Evolutionary conservation across 2,797 vertebrate species (phyloP), one percentile per base, ranked within the genome.

Genomic region (Oophaga sylvatica): DNA sequence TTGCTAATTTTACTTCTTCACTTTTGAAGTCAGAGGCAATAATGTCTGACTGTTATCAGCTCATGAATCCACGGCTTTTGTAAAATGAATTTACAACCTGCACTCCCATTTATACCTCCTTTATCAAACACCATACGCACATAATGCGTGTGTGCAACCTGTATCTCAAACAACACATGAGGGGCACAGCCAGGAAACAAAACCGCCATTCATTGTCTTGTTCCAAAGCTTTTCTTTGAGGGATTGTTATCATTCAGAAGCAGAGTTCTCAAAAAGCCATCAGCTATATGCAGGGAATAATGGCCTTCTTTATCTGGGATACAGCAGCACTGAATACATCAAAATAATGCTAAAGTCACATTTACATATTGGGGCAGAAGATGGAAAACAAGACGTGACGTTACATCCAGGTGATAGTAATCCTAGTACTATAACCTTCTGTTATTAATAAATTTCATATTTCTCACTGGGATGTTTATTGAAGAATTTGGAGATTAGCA

Each of bases 191-290:
- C 48, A 15, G 62, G 70, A 80, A 67, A 86, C 80, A 89, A 86
- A 89, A 86, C 80, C 29, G 12, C 22, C 48, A 78, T 85, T 86
- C 84, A 89, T 71, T 83, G 80, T 67, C 63, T 41, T 59, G n/a
- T 81, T 85, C n/a, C 81, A 85, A 84, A 82, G 87, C 79, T 81
- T 86, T 59, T 67, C 84, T 71, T 86, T 89, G 84, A 86, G 73
- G 78, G 82, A 83, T 86, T 71, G 88, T 89, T 89, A 89, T 89
- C 88, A 83, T 22, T 53, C 17, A 65, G 73, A 78, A 83, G 76
- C 88, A 89, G 79, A 88, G 63, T 76, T 45, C 80, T 83, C 53
- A 29, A 79, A 77, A 71, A 81, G 16, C 29, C 62, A 67, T 80
- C 63, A 67, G 67, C 26, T 65, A 68, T 48, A 31, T 60, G 68